Base-by-base conservation (phyloP, 2,797 vertebrate genomes). In the Acropternis orthonyx region DNA sequence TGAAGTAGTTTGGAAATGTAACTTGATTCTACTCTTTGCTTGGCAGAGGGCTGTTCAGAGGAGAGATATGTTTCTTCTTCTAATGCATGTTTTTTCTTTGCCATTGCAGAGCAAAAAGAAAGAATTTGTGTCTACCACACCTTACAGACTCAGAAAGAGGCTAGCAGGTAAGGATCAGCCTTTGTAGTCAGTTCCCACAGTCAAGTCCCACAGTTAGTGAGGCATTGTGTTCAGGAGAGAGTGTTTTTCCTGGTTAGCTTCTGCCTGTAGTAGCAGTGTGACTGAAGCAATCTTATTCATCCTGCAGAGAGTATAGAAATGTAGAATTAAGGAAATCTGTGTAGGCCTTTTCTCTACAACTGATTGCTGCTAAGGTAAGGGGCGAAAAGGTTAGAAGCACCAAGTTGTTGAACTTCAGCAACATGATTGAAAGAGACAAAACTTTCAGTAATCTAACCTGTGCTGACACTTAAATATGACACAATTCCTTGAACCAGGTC, bases 81-180 rank as follows among this genome's bases (percentile, higher is more conserved):
- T 94, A 87, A 96, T 78, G 39, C 34, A 19, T 63, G 23, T 46
- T 54, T 82, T 82, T 67, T 34, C 39, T 68, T 92, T 92, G 76
- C 56, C 89, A 8, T 91, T 83, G 75, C 97, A 99, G 99, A 98
- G 80, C 54, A 99, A 98, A 97, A 99, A 97, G 95, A 98, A 98
- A 75, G 98, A 98, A 97, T 98, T 98, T 97, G 97, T 98, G 44
- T 99, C 99, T 87, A 98, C 98, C 41, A 98, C 98, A 26, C 98
- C 99, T 69, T 98, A 98, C 97, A 98, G 98, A 83, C 97, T 99
- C 92, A 98, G 98, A 95, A 99, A 99, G 97, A 98, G 99, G 96
- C 97, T 99, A 65, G 95, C 98, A 94, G 98, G 99, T 99, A 96
- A 97, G 98, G 91, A 77, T 84, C 58, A 92, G n/a, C 74, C 76